phyloP scores from a whole-genome alignment of 2,797 vertebrate species.

The Crocidura indochinensis region DNA sequence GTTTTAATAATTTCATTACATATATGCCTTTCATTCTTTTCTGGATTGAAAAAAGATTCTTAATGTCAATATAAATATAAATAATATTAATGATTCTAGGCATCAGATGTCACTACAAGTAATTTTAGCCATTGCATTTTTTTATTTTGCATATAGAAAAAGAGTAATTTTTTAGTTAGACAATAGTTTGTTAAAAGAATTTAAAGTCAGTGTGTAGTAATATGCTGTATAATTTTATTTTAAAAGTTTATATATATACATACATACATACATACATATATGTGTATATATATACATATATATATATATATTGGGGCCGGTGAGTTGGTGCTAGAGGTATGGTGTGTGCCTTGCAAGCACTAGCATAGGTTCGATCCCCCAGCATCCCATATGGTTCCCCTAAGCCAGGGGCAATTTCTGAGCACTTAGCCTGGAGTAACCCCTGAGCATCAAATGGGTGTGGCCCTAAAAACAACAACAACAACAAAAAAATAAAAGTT shows the following conservation, averaged over 20 bases:
- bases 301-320: no score
- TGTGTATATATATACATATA: no score
- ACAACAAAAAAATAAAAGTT: no score
- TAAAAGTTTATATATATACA: background rate
- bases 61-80: slow-evolving; percentile 32
- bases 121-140: slow-evolving; percentile 44
- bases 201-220: background rate
- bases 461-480: no score
- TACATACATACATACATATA: no score
- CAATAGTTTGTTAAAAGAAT: background rate
- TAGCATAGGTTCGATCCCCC: no score
- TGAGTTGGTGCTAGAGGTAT: no score
- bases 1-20: slow-evolving; percentile 48
- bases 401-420: no score
- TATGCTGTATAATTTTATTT: slow-evolving; percentile 53
- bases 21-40: background rate
- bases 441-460: no score
- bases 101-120: background rate
- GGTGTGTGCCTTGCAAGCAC: no score
- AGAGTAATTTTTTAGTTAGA: background rate
- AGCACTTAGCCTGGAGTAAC: no score
- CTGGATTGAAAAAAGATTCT: slow-evolving; percentile 36
- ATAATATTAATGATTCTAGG: background rate
- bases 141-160: background rate
- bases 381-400: no score